phyloP scores from a whole-genome alignment of 1,140 invertebrate genomes.

The Argopecten irradians region DNA sequence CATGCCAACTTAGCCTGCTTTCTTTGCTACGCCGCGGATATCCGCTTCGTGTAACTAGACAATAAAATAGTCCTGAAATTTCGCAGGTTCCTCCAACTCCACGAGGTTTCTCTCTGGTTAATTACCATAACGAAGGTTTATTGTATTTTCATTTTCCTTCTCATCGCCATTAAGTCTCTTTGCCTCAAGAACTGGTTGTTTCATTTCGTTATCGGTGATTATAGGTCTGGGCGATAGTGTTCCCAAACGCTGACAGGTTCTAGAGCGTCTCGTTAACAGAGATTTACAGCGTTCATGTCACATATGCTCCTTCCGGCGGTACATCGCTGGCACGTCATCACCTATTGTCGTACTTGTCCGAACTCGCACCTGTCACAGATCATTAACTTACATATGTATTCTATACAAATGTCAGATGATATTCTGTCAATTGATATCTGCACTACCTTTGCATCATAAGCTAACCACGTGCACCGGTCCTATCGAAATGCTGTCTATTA shows the following conservation, averaged over 20 bases:
- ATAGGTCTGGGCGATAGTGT: not conserved
- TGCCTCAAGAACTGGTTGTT: not conserved
- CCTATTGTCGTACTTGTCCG: conserved; percentile 5
- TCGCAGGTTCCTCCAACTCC: not conserved
- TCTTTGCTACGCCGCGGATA: not conserved
- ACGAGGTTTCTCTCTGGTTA: not conserved
- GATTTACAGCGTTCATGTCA: not conserved
- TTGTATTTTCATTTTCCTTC: conserved; percentile 18
- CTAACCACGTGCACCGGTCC: not conserved
- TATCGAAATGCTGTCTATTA: not conserved
- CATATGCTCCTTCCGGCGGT: not conserved
- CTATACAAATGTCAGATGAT: not conserved
- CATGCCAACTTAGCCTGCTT: not conserved
- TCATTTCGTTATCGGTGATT: not conserved
- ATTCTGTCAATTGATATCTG: not conserved
- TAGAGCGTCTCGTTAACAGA: conserved; percentile 14
- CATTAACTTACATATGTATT: not conserved
- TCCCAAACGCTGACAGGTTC: conserved; percentile 14
- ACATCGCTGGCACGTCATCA: not conserved
- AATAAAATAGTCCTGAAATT: not conserved
- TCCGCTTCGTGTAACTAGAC: not conserved
- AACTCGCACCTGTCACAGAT: not conserved
- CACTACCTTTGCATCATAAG: not conserved
- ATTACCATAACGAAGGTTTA: not conserved
- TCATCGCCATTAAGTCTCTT: not conserved